These are phyloP conservation scores for Neoniphon sammara DNA, from an alignment of 2,797 vertebrate species.

Conservation along the genomic window DNA sequence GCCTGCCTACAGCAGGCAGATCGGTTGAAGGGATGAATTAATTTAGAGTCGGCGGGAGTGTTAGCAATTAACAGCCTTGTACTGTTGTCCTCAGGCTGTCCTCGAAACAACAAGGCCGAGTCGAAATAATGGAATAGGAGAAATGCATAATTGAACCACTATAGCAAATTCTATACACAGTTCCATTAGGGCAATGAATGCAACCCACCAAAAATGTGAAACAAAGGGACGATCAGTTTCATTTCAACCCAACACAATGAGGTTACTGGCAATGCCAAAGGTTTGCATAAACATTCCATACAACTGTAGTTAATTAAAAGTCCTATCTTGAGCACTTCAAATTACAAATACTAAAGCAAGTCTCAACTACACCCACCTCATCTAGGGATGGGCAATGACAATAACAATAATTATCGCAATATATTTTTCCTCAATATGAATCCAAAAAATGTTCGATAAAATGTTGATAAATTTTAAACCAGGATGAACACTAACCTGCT, in stretches of 20 bases:
- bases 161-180: conserved; percentile 27
- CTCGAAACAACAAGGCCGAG: conserved; percentile 19
- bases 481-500: conserved; percentile 31
- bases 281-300: conserved; percentile 4
- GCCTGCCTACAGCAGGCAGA: conserved; percentile 28
- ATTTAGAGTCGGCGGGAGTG: conserved; percentile 55
- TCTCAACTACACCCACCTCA: neutral
- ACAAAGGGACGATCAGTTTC: conserved; percentile 19
- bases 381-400: no score
- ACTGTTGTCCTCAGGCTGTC: conserved; percentile 43
- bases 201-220: conserved; percentile 1
- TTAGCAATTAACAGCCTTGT: conserved; percentile 57
- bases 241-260: neutral
- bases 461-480: conserved; percentile 40
- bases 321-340: neutral
- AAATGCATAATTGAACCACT: conserved; percentile 12
- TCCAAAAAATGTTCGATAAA: no score
- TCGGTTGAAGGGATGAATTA: conserved; percentile 48
- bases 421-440: no score
- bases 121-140: conserved; percentile 22
- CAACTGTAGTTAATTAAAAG: neutral
- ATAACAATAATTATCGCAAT: no score
- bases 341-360: neutral
- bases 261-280: conserved; percentile 5
- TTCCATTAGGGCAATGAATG: conserved; percentile 14